Evolutionary conservation across 2,113 vertebrate genomes (phyloP), one percentile per base, ranked within the genome.

Genomic region (Pachyramphus minor): DNA sequence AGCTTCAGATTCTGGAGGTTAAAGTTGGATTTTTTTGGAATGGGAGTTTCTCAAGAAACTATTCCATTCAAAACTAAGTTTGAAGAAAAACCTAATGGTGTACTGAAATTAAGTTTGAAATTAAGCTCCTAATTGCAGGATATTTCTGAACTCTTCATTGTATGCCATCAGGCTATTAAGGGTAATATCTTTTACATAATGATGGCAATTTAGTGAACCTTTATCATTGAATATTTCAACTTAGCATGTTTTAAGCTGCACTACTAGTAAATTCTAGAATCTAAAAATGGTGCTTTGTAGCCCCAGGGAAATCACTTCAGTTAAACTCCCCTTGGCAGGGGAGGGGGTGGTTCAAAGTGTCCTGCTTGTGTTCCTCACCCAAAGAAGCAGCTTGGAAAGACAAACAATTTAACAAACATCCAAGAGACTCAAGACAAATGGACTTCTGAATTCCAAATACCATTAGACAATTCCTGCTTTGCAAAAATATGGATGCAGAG

Each of bases 141-240:
- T 94, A 78, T 92, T 94, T 96, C 84, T 87, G 82, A 90, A 75
- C 73, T 82, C 82, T 42, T 87, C 52, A 64, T 88, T 95, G 87
- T 93, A 39, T 91, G 82, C 74, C 52, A 86, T 81, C 78, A 94
- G 84, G 59, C 39, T 84, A 87, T 90, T 91, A 89, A 81, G 74
- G 47, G 60, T 68, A 79, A 80, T 95, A 91, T 62, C 25, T 93
- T 95, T 84, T 91, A 49, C 83, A 75, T 94, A 91, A 95, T 93
- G 81, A 74, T 58, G 93, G 87, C 49, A 95, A 95, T 95, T 97
- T 93, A 76, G 53, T 42, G 76, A 90, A 69, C 92, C 89, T 95
- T 81, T 89, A 90, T 96, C 89, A 91, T 0, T 55, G 68, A 87
- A 58, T 67, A 39, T 91, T 83, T 87, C 64, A 93, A 83, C 30